Base-by-base conservation (phyloP, 2,797 vertebrate genomes). In the Peromyscus attwateri region DNA sequence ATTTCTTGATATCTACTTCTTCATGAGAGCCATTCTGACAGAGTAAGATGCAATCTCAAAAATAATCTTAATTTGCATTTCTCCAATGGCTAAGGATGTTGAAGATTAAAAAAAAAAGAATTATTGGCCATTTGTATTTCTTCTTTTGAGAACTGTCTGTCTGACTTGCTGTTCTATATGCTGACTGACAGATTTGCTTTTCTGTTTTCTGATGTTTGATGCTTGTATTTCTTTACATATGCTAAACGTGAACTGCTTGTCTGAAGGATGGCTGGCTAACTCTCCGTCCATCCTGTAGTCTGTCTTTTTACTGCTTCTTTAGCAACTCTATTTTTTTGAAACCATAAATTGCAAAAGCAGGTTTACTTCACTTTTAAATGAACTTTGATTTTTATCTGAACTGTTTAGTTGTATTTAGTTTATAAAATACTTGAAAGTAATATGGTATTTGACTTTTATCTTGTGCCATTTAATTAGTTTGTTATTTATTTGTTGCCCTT, bases 381-480 rank as follows among this genome's bases (percentile, higher is more conserved):
- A 55, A 52, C n/a, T 80, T 81, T 82, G 17, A 43, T 88, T 91
- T 88, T 94, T 80, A 62, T 64, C 12, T 76, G 37, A 84, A 31
- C 34, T 89, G 81, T 16, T 71, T 13, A 89, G 34, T 71, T 91
- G 84, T 88, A 70, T 94, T 92, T 87, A 87, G 31, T 77, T 92
- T 70, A 66, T 85, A 25, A 95, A 85, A 88, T 71, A 71, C 37
- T 77, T 94, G 37, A 88, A 40, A 92, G 12, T 66, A n/a, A 75
- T 79, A 64, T 34, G 43, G 4, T 77, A 71, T 84, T 88, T 94
- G 91, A 81, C 34, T 83, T 91, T 75, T 68, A 85, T 31, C 49
- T 62, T 10, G 12, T 25, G 23, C 19, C 55, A 60, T 14, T 57
- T 82, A 60, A 31, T 66, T 49, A 60, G 6, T 66, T 68, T 46